Evolutionary conservation across 2,113 vertebrate genomes (phyloP).

Genomic region (Phyllopteryx taeniolatus): DNA sequence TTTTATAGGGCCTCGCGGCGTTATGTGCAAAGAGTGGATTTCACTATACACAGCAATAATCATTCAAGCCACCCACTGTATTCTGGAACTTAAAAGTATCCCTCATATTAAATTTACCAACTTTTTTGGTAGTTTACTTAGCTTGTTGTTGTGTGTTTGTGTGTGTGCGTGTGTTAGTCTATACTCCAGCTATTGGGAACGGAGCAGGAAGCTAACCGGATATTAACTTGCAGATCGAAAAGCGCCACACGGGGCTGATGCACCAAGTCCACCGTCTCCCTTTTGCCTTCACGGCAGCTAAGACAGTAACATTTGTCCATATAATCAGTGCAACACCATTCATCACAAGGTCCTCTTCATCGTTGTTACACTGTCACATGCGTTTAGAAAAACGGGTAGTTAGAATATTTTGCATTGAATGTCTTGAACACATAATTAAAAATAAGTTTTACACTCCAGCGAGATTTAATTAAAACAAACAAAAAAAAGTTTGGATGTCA

Average conservation of each 20-base stretch:
- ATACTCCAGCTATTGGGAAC: neutral
- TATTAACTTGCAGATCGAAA: neutral
- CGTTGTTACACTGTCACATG: neutral
- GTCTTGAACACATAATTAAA: conserved; percentile 21
- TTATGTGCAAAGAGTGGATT: too few species aligned
- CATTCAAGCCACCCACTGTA: neutral
- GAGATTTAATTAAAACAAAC: conserved; percentile 17
- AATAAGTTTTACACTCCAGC: conserved; percentile 13
- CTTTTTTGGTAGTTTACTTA: neutral
- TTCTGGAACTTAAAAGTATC: neutral
- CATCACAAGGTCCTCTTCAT: neutral
- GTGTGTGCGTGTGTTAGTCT: neutral
- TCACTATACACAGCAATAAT: too few species aligned
- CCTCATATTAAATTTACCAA: neutral
- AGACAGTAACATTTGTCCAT: too few species aligned
- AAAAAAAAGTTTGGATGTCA: conserved; percentile 33
- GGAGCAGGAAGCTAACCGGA: neutral
- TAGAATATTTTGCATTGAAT: neutral
- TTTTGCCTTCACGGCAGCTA: too few species aligned
- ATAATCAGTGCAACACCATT: too few species aligned
- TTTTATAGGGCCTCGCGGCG: too few species aligned
- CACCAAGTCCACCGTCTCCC: too few species aligned
- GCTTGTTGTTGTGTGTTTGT: too few species aligned
- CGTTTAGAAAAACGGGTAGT: neutral
- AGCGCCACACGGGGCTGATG: neutral